Conservation (phyloP, 23 tunicate species). For the Ciona savignyi region DNA sequence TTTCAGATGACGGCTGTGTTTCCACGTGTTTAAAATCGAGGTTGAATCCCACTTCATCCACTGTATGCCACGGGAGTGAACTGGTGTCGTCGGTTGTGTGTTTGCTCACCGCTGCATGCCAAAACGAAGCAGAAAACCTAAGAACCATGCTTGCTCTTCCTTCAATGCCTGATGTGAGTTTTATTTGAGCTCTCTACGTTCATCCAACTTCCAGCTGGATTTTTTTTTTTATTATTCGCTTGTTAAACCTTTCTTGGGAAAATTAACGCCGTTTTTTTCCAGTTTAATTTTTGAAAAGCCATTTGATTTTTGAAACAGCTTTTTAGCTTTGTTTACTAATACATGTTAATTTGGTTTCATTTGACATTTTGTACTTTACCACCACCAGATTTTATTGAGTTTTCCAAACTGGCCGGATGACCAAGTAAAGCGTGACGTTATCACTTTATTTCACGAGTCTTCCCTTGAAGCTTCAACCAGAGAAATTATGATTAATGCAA, state of each 20-base stretch:
- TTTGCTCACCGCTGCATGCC: slow-evolving; percentile 44
- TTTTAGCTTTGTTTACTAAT: neutral
- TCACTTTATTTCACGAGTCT: slow-evolving; percentile 48
- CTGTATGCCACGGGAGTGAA: slow-evolving; percentile 23
- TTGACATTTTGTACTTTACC: no score
- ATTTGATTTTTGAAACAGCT: neutral
- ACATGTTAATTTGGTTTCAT: neutral
- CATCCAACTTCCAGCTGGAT: no score
- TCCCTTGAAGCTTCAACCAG: slow-evolving; percentile 29
- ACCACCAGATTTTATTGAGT: slow-evolving; percentile 44
- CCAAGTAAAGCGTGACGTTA: slow-evolving; percentile 36
- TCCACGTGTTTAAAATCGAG: slow-evolving; percentile 18
- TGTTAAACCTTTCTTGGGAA: no score
- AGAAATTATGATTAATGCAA: neutral
- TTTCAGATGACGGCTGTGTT: slow-evolving; percentile 23
- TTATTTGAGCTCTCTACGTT: neutral
- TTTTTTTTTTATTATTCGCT: no score
- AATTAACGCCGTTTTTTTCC: no score
- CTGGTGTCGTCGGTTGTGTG: slow-evolving; percentile 35
- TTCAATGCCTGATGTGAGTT: slow-evolving; percentile 24
- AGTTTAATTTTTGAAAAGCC: no score
- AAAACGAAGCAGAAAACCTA: slow-evolving; percentile 31
- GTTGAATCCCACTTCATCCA: neutral
- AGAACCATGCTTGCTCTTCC: slow-evolving; percentile 9
- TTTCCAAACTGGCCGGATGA: slow-evolving; percentile 43